A percentile compares a stretch with the other conserved stretches of the same genome.
Conservation (phyloP, 2,797 vertebrate genomes). For the Chromobotia macracanthus region DNA sequence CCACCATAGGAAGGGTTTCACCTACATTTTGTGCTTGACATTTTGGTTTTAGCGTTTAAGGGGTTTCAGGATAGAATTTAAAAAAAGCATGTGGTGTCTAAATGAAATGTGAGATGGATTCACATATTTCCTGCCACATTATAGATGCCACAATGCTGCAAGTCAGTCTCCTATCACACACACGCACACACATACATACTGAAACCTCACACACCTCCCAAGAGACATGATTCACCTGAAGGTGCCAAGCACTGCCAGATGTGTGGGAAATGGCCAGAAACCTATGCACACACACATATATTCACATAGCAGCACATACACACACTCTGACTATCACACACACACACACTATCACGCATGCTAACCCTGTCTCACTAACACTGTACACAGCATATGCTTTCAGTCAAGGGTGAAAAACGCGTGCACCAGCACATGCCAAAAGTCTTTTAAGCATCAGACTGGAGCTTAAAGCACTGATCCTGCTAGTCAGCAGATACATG, state of each 20-base stretch:
- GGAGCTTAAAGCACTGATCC: conserved; percentile 82
- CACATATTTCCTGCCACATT: conserved; percentile 91
- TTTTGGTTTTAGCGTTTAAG: conserved; percentile 79
- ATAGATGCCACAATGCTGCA: conserved; percentile 87
- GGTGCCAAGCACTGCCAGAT: conserved; percentile 92
- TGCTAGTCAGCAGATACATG: conserved; percentile 90
- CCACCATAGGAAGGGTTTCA: conserved; percentile 30
- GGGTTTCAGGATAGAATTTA: conserved; percentile 76
- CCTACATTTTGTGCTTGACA: conserved; percentile 71
- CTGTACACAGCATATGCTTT: conserved; percentile 95
- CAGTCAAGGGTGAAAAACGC: conserved; percentile 96
- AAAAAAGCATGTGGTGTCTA: conserved; percentile 91
- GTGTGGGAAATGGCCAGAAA: conserved; percentile 89
- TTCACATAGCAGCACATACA: conserved; percentile 35
- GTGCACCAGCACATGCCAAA: conserved; percentile 93
- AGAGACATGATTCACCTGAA: conserved; percentile 94
- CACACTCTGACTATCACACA: conserved; percentile 84
- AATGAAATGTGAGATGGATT: conserved; percentile 87
- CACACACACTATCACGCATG: conserved; percentile 78
- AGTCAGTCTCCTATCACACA: background rate
- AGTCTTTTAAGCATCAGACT: conserved; percentile 94
- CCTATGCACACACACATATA: conserved; percentile 60
- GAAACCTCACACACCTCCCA: conserved; percentile 71
- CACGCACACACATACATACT: background rate
- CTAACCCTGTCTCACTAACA: conserved; percentile 87